Conservation (phyloP, 2,113 vertebrate species). For the Charadrius vociferus region DNA sequence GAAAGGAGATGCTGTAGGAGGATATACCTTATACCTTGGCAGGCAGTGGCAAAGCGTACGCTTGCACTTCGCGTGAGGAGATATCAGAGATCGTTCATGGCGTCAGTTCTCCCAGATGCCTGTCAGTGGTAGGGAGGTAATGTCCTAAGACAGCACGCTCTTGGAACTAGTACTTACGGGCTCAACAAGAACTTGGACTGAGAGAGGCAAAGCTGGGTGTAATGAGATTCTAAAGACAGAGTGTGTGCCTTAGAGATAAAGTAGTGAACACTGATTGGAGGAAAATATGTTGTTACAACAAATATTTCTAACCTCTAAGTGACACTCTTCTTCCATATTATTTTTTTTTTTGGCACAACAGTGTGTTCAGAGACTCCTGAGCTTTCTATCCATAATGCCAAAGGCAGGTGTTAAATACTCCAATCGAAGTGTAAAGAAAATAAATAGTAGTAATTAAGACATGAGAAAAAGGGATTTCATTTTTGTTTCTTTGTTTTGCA, state of each 20-base stretch:
- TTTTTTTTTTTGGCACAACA: neutral
- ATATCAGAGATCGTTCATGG: rapidly evolving
- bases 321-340: constrained; percentile 1
- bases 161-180: rapidly evolving
- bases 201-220: neutral
- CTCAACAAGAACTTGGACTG: neutral
- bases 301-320: constrained; percentile 42
- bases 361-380: constrained; percentile 52
- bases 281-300: constrained; percentile 14
- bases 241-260: constrained; percentile 64
- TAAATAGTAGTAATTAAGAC: constrained; percentile 38
- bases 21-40: neutral
- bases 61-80: neutral
- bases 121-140: neutral
- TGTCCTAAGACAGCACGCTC: neutral
- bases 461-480: neutral
- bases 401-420: constrained; percentile 60
- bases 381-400: constrained; percentile 54
- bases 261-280: constrained; percentile 58
- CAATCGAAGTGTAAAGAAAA: constrained; percentile 42
- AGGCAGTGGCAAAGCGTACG: neutral
- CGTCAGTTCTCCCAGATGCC: neutral
- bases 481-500: constrained; percentile 64
- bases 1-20: neutral
- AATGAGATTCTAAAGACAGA: neutral